Evolutionary conservation across 2,888 invertebrate genomes (phyloP), one percentile per base, ranked within the genome.

Genomic region (Pseudococcus viburni): DNA sequence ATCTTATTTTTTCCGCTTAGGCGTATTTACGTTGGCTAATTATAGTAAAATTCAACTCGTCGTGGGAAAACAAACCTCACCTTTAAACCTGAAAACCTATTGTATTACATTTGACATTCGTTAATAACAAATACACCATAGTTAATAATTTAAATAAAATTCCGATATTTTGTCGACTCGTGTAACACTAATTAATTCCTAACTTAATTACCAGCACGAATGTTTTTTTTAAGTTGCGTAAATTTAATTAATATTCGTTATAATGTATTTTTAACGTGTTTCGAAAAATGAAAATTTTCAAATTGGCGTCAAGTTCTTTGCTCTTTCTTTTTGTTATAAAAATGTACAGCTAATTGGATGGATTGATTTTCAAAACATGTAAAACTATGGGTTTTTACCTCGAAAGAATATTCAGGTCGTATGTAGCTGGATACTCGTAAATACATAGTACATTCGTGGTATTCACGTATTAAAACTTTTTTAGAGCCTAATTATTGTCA

Each of bases 101-200:
- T 73, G 73, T 73, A 46, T 83, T 83, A 46, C 80, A 83, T 46
- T 83, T 83, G 80, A 83, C 80, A 83, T 83, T 83, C 80, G 42
- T 46, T 46, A 83, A 46, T 46, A 42, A 42, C 80, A 83, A 46
- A 83, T 42, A 46, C 42, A 42, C 80, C 17, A 8, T 33, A 33
- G 80, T 83, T 83, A 17, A 83, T 46, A 46, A 83, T 83, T 46
- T 46, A 39, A 83, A 46, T 83, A 83, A 77, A 77, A 77, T 83
- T 46, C 19, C 19, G 19, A 83, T 83, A 83, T 46, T 73, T 46
- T 46, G 46, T 83, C 46, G 46, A 46, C 46, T n/a, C 46, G 80
- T 83, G 19, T 22, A 73, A 46, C 42, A 46, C 80, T 83, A 83
- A 83, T 83, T 83, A 83, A 83, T 33, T 46, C 19, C 1, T n/a